Evolutionary conservation across 2,888 invertebrate genomes (phyloP), one percentile per base, ranked within the genome.

Genomic region (Euplexia lucipara): DNA sequence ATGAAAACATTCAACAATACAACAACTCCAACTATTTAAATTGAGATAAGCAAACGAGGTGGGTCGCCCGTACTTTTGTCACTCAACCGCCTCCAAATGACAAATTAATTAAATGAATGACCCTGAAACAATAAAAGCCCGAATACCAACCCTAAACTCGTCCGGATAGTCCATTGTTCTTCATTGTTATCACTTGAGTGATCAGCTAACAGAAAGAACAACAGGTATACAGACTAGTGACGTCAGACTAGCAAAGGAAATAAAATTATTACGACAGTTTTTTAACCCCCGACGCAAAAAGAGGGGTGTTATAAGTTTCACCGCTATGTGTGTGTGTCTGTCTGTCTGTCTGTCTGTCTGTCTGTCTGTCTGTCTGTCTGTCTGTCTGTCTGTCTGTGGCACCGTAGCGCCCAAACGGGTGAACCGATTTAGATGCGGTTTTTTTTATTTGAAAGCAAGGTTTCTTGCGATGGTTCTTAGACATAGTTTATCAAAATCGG

Each of bases 71-170:
- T 63, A 67, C 70, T 82, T 75, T 75, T 75, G 81, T 82, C 75
- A 75, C 69, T 75, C 70, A 67, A 57, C 51, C 52, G 18, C 70
- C 73, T 58, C 69, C 63, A 79, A 81, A 82, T 81, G 83, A 78
- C 79, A 81, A 82, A 81, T 81, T 81, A 81, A 81, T 81, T 82
- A 81, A 82, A 81, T 70, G 75, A 82, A 82, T 75, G 78, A 81
- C 73, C 73, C 70, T 61, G 63, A 70, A 67, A 81, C 81, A 82
- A 79, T 81, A 79, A 81, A 82, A 73, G 70, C 70, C 64, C 37
- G 59, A 77, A 79, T 76, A 66, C 68, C 70, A 82, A 75, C 83
- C 83, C 78, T 71, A 62, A 80, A 81, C 72, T 82, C 62, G 70
- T 63, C 58, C 65, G 78, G 67, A 71, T 65, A 66, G 70, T 70